These are phyloP conservation scores for Lycophotia porphyrea DNA, from an alignment of 2,888 invertebrate genomes.

Conservation along the genomic window DNA sequence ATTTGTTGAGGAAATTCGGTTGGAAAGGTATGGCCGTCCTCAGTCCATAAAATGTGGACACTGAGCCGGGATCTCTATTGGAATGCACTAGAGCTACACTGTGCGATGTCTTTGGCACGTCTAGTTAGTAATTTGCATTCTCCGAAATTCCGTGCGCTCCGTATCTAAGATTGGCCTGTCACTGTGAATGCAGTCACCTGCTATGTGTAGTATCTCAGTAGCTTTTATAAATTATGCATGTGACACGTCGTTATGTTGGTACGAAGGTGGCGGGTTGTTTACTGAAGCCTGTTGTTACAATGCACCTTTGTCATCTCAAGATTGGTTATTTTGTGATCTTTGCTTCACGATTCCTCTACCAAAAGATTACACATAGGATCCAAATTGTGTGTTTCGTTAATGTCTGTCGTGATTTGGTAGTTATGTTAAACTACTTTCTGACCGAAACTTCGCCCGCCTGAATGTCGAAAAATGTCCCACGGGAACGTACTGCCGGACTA, in stretches of 20 bases:
- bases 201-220: background rate
- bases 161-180: constrained; percentile 32
- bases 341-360: background rate
- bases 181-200: background rate
- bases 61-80: background rate
- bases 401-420: constrained; percentile 12
- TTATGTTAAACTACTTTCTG: background rate
- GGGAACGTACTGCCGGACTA: background rate
- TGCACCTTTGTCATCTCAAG: background rate
- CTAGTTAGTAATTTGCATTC: constrained; percentile 31
- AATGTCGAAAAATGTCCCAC: background rate
- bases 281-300: background rate
- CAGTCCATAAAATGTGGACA: background rate
- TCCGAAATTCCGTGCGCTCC: constrained; percentile 1
- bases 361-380: background rate
- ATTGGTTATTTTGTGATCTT: constrained; percentile 1
- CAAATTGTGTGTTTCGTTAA: background rate
- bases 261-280: constrained; percentile 1
- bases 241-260: constrained; percentile 3
- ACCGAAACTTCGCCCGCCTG: no score
- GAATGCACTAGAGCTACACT: background rate
- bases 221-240: background rate
- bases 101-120: constrained; percentile 16
- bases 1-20: background rate
- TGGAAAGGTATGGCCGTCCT: background rate